Percentiles rank a stretch among this genome's conserved stretches.
Evolutionary conservation across 2,113 vertebrate species (phyloP).

Genomic region (Vulpes vulpes): DNA sequence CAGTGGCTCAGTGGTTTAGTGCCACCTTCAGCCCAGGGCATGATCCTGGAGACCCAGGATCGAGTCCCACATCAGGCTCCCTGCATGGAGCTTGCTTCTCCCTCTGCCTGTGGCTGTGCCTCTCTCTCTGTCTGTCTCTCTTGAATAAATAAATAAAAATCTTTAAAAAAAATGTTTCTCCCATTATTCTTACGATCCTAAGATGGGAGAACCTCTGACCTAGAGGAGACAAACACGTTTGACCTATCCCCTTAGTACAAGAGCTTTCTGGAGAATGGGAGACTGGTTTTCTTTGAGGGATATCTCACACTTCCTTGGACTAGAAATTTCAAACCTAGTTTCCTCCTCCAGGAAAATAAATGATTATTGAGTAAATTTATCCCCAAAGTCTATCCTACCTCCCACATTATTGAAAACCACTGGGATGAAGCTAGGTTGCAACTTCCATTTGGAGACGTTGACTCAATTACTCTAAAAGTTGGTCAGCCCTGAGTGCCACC

Average conservation of each 20-base stretch:
- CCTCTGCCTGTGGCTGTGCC: too few relatives aligned
- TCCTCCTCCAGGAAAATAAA: background rate
- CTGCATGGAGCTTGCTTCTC: too few relatives aligned
- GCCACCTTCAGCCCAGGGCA: too few relatives aligned
- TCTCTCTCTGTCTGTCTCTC: too few relatives aligned
- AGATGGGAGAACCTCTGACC: background rate
- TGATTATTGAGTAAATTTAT: background rate
- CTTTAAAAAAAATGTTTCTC: background rate
- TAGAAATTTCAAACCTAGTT: background rate
- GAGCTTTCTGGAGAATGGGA: background rate
- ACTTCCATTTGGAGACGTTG: too few relatives aligned
- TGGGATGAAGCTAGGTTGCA: too few relatives aligned
- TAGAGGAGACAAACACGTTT: background rate
- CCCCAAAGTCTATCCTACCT: background rate
- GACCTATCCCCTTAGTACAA: background rate
- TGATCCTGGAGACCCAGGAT: too few relatives aligned
- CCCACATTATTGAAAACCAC: background rate
- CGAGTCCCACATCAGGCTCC: too few relatives aligned
- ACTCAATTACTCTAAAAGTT: background rate
- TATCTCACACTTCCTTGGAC: background rate
- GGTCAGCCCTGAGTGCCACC: background rate
- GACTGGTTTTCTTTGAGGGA: background rate
- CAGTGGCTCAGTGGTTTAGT: too few relatives aligned
- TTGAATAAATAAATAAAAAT: too few relatives aligned
- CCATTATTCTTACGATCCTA: background rate